Conservation (phyloP, 2,797 vertebrate species). For the Gallinago nigripennis region DNA sequence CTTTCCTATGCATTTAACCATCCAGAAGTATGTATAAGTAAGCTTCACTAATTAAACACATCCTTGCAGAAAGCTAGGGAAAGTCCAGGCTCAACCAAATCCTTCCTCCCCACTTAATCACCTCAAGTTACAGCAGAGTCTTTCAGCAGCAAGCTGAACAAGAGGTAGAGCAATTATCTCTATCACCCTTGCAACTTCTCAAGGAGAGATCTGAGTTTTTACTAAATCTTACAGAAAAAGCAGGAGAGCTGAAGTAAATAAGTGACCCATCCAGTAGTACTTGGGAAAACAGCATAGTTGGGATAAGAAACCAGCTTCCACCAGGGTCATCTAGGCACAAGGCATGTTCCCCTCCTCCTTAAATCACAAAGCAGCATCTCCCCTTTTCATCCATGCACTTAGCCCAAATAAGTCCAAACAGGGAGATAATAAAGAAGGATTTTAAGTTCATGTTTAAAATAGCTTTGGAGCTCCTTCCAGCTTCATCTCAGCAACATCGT, state of each 20-base stretch:
- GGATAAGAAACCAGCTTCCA: background rate
- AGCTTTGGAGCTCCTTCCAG: conserved; percentile 36
- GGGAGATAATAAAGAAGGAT: background rate
- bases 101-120: background rate
- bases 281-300: fast-evolving
- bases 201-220: background rate
- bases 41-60: background rate
- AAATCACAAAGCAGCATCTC: background rate
- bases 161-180: background rate
- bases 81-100: background rate
- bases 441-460: conserved; percentile 14
- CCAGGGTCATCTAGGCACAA: background rate
- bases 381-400: background rate
- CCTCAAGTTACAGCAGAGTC: background rate
- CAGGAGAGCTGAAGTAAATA: background rate
- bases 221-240: background rate
- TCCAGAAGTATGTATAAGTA: background rate
- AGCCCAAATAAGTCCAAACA: background rate
- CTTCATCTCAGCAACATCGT: background rate
- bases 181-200: background rate
- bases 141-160: background rate
- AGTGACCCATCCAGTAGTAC: background rate
- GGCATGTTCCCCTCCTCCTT: fast-evolving
- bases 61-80: background rate
- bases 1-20: background rate